phyloP scores from a whole-genome alignment of 2,797 vertebrate genomes.

The Microhierax caerulescens region DNA sequence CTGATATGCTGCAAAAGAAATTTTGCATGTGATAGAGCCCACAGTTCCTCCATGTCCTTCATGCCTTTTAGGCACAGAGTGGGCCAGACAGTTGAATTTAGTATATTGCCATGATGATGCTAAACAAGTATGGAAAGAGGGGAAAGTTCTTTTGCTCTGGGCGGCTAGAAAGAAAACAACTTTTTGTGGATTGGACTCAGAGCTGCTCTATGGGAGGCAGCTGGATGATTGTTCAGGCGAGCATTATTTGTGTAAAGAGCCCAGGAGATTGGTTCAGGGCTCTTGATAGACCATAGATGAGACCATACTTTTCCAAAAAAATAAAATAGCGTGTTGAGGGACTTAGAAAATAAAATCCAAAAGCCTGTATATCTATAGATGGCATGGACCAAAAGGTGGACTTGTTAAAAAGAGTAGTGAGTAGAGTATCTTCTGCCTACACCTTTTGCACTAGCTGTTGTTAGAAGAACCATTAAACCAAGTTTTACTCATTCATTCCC shows the following conservation, averaged over 20 bases:
- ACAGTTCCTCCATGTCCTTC: conserved; percentile 23
- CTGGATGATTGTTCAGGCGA: neutral
- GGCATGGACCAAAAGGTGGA: neutral
- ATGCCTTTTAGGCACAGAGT: conserved; percentile 55
- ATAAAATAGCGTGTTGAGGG: neutral
- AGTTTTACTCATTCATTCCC: neutral
- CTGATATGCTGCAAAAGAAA: conserved; percentile 48
- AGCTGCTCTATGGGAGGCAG: neutral
- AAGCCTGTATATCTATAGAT: neutral
- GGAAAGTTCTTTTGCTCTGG: conserved; percentile 48
- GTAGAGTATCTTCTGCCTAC: neutral
- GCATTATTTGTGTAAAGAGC: neutral
- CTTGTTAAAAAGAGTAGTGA: neutral
- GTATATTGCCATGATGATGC: conserved; percentile 33
- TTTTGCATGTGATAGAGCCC: conserved; percentile 58
- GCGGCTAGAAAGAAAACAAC: conserved; percentile 24
- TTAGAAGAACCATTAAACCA: neutral
- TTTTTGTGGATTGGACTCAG: neutral
- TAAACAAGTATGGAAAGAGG: conserved; percentile 29
- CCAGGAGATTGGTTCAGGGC: neutral
- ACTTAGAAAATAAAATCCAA: neutral
- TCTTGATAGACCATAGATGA: neutral
- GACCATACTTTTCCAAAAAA: neutral
- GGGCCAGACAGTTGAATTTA: neutral
- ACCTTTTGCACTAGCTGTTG: neutral